Conservation (phyloP, 2,797 vertebrate species). For the Pristis pectinata region DNA sequence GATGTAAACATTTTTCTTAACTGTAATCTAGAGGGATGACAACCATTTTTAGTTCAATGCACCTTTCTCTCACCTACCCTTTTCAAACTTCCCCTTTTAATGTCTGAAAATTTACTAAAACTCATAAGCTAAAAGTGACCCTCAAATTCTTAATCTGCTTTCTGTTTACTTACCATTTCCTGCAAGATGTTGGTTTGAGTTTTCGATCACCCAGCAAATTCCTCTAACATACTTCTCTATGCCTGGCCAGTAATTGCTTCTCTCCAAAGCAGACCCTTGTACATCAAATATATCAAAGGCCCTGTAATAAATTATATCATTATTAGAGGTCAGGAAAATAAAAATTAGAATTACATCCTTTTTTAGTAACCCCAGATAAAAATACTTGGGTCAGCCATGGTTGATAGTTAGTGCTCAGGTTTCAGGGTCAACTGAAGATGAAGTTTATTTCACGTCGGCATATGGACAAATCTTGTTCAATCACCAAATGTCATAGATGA, state of each 20-base stretch:
- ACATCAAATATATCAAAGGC: slow-evolving; percentile 45
- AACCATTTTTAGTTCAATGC: neutral
- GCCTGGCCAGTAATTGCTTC: slow-evolving; percentile 42
- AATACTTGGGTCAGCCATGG: neutral
- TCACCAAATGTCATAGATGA: neutral
- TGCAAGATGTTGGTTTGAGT: slow-evolving; percentile 36
- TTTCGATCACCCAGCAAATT: slow-evolving; percentile 41
- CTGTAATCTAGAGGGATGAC: neutral
- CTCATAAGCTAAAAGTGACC: neutral
- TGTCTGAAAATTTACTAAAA: neutral
- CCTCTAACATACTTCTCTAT: slow-evolving; percentile 43
- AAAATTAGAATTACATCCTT: neutral
- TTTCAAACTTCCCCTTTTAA: neutral
- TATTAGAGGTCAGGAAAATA: neutral
- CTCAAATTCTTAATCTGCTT: too few species aligned
- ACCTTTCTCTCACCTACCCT: neutral
- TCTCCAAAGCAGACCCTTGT: slow-evolving; percentile 42
- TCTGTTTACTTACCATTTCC: slow-evolving; percentile 16
- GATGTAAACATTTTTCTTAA: neutral
- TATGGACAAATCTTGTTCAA: neutral
- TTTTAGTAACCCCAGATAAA: neutral
- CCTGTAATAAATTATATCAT: slow-evolving; percentile 43
- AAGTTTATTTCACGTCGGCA: neutral
- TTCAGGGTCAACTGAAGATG: neutral
- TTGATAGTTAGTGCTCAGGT: neutral